A percentile compares a stretch with the other conserved stretches of the same genome.
Conservation (phyloP, 2,797 vertebrate genomes). For the Poeciliopsis paucimaculata region DNA sequence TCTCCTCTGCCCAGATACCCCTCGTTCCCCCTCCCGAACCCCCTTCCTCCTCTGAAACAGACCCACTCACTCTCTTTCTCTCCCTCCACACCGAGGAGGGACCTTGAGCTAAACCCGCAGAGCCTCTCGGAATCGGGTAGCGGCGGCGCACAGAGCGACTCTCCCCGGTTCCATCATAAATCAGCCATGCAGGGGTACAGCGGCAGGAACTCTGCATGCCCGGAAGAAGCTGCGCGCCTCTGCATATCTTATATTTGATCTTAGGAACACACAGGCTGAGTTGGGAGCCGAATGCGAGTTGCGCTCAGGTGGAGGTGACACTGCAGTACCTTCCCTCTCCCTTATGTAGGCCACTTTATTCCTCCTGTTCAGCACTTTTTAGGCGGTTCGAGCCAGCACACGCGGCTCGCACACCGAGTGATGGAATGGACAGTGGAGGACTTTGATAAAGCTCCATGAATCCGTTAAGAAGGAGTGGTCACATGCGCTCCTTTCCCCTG, state of each 20-base stretch:
- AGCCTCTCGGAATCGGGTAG: constrained; percentile 75
- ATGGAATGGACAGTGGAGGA: constrained; percentile 17
- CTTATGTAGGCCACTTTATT: constrained; percentile 51
- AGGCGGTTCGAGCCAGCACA: neutral
- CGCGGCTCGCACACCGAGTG: neutral
- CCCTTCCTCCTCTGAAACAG: constrained; percentile 29
- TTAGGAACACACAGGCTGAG: neutral
- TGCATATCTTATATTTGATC: constrained; percentile 2
- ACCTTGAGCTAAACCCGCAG: constrained; percentile 85
- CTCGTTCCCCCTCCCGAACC: constrained; percentile 49
- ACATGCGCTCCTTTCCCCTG: constrained; percentile 68
- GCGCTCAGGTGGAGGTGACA: constrained; percentile 19
- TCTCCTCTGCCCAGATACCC: neutral
- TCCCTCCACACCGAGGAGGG: constrained; percentile 74
- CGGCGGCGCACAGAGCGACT: constrained; percentile 76
- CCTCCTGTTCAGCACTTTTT: constrained; percentile 53
- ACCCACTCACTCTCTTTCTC: constrained; percentile 15
- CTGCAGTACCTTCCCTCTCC: neutral
- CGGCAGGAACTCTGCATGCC: constrained; percentile 25
- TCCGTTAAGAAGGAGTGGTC: constrained; percentile 38
- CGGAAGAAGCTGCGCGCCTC: constrained; percentile 3
- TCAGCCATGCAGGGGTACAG: constrained; percentile 73
- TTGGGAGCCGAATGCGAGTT: constrained; percentile 6
- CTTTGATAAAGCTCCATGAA: constrained; percentile 19
- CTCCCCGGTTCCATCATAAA: constrained; percentile 86